phyloP scores from a whole-genome alignment of 2,113 vertebrate genomes.

The Muscicapa adusta region DNA sequence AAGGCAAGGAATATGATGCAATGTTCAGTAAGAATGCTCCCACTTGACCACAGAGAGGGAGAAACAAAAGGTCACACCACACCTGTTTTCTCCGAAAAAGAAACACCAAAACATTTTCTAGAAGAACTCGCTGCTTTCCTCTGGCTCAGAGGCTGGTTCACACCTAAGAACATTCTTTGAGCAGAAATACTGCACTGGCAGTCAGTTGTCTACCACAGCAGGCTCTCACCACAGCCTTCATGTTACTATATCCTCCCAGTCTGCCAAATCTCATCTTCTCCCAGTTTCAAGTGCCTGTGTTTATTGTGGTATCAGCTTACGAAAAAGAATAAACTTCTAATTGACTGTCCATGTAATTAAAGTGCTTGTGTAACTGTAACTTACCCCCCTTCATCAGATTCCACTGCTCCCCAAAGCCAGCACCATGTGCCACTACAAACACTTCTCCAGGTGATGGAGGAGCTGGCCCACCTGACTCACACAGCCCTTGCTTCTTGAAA shows the following conservation, averaged over 20 bases:
- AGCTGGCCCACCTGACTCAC: background rate
- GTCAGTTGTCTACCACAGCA: rapidly evolving
- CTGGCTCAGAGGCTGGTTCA: background rate
- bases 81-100: background rate
- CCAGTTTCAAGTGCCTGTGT: background rate
- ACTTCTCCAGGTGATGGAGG: background rate
- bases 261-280: background rate
- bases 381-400: background rate
- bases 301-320: background rate
- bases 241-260: rapidly evolving
- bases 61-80: background rate
- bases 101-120: background rate
- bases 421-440: background rate
- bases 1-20: background rate
- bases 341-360: background rate
- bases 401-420: background rate
- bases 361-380: background rate
- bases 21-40: background rate
- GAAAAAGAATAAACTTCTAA: background rate
- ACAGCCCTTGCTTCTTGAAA: background rate
- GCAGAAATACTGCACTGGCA: background rate
- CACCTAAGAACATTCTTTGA: background rate
- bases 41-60: background rate
- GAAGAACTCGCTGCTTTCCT: background rate
- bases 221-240: background rate